Conservation (phyloP, 2,888 invertebrate species). For the Epinotia nisella region DNA sequence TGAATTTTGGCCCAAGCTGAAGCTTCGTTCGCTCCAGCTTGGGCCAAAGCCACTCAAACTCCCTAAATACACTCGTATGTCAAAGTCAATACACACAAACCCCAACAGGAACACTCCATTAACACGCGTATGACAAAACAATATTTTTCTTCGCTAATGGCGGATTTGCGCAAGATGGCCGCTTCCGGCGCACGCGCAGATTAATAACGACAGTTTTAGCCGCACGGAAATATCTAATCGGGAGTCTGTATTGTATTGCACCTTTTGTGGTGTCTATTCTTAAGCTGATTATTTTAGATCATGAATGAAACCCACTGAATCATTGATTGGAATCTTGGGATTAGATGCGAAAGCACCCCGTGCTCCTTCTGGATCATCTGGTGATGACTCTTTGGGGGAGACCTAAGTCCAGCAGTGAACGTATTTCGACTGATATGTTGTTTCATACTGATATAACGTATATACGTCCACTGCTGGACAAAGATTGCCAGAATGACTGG, state of each 20-base stretch:
- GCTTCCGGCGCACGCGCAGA: constrained; percentile 37
- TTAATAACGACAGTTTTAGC: constrained; percentile 43
- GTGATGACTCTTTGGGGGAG: no score
- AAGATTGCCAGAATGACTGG: no score
- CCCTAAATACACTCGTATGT: neutral
- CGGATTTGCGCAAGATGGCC: constrained; percentile 44
- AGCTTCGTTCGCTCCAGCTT: no score
- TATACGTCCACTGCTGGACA: no score
- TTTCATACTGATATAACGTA: no score
- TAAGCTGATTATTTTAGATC: constrained; percentile 16
- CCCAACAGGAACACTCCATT: constrained; percentile 35
- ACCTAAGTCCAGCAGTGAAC: no score
- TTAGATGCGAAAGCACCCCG: neutral
- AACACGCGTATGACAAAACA: constrained; percentile 41
- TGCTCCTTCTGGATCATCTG: neutral
- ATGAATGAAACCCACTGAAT: constrained; percentile 1
- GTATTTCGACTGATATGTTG: no score
- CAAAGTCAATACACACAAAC: neutral
- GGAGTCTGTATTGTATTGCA: constrained; percentile 15
- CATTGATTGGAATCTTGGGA: neutral
- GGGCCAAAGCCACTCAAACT: neutral
- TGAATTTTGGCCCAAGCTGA: no score
- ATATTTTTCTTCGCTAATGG: constrained; percentile 43
- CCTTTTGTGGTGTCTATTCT: constrained; percentile 23
- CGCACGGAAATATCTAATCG: constrained; percentile 44